Base-by-base conservation (phyloP, 2,888 invertebrate species). In the Acrobasis suavella region DNA sequence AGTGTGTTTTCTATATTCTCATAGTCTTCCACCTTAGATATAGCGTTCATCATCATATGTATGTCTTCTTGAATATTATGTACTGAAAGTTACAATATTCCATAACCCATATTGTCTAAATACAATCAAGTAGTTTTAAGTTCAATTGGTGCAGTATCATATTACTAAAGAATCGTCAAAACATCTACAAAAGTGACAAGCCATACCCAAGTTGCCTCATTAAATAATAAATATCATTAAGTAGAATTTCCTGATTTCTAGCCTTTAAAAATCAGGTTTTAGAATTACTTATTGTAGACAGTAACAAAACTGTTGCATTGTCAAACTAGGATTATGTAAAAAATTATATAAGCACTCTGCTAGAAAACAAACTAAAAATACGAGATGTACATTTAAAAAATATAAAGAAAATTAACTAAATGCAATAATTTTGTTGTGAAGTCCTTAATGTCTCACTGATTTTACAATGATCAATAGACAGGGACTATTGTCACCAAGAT, bases 81-180 rank as follows among this genome's bases (percentile, higher is more conserved):
- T 65, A 55, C 80, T 81, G 72, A 54, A 69, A 72, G 65, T 16
- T 10, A 22, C 62, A 60, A 62, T 58, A 58, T 15, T 46, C 12
- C 62, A 58, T 46, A 37, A 42, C 52, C 10, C 49, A 59, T 50
- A 17, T 50, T 38, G 8, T 7, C 16, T 14, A 15, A 8, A 22
- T 15, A 32, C 1, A 50, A 59, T 15, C 10, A 15, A 37, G 9
- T 9, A 7, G 8, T 50, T 49, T 46, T 15, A 22, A 22, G 9
- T 32, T 16, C 9, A 52, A 17, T 60, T n/a, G 12, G 64, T 76
- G 75, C 86, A 86, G 81, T 82, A 85, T 87, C 87, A 87, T 87
- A 86, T 86, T 86, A 86, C 87, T 86, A 87, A 87, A 86, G 87
- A 80, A 72, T 83, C 87, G 80, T 86, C 87, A 87, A 49, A 78